Percentiles rank a stretch among this genome's conserved stretches.
Conservation (phyloP, 1,140 invertebrate species). For the Brachionus rotundiformis region DNA sequence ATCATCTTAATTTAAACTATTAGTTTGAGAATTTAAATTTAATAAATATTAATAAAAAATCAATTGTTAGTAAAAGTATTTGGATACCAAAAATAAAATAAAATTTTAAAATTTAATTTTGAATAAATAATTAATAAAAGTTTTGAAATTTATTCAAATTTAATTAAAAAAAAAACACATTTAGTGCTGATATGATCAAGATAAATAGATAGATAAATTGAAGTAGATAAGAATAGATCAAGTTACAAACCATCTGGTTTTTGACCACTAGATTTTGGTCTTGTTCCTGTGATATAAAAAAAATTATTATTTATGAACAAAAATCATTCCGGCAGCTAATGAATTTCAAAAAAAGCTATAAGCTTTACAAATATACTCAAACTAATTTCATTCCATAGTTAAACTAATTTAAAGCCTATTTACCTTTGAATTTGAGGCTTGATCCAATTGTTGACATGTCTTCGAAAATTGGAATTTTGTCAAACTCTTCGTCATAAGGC, state of each 20-base stretch:
- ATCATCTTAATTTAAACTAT: slow-evolving; percentile 7
- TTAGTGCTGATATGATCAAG: background rate
- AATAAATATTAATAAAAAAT: slow-evolving; percentile 5
- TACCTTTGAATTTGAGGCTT: slow-evolving; percentile 27
- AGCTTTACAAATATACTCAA: background rate
- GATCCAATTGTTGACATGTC: background rate
- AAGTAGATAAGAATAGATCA: background rate
- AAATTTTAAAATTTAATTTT: background rate
- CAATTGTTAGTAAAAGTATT: background rate
- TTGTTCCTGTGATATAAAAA: background rate
- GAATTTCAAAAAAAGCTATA: background rate
- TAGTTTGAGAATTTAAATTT: background rate
- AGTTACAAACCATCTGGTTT: slow-evolving; percentile 18
- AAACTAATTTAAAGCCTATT: background rate
- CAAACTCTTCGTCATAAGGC: slow-evolving; percentile 27
- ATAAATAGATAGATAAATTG: background rate
- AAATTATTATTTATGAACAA: background rate
- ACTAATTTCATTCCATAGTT: background rate
- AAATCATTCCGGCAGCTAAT: background rate
- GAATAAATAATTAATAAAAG: background rate
- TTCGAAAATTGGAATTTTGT: slow-evolving; percentile 6
- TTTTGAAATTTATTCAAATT: background rate
- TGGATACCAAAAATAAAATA: background rate
- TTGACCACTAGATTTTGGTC: slow-evolving; percentile 41
- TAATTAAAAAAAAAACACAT: background rate